Evolutionary conservation across 2,888 invertebrate genomes (phyloP).

Genomic region (Osmoderma eremita): DNA sequence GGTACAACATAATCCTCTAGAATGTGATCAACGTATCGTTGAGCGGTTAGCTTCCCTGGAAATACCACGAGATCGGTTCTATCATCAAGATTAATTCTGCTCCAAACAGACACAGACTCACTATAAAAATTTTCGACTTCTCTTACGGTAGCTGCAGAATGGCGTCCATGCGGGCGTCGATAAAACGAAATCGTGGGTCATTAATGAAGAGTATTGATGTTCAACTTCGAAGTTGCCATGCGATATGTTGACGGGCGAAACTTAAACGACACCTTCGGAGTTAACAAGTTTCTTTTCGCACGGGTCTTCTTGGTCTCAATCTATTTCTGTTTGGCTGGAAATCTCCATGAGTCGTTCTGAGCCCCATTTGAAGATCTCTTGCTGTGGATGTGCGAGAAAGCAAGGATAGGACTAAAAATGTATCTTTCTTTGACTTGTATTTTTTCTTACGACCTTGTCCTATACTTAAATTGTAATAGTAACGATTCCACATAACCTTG

Average conservation of each 20-base stretch:
- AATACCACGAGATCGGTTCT: not conserved
- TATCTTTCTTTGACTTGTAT: not conserved
- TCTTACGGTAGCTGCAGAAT: not conserved
- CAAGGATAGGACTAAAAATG: not conserved
- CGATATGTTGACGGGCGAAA: no score
- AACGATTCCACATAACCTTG: not conserved
- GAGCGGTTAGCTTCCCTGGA: not conserved
- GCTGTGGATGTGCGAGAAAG: not conserved
- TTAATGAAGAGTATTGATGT: no score
- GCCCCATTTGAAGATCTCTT: not conserved
- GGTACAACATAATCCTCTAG: not conserved
- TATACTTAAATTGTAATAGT: not conserved
- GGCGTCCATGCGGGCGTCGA: not conserved
- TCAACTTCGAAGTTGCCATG: no score
- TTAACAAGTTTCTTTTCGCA: no score
- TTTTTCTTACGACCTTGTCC: not conserved
- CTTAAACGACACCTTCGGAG: no score
- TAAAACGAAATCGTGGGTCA: not conserved
- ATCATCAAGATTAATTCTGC: not conserved
- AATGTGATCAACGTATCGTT: not conserved
- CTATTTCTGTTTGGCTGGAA: not conserved
- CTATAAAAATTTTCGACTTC: not conserved
- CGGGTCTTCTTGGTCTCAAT: not conserved
- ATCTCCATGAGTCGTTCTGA: not conserved
- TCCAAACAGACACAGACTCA: not conserved